These are phyloP conservation scores for Otis tarda DNA, from an alignment of 2,113 vertebrate genomes.

Conservation along the genomic window DNA sequence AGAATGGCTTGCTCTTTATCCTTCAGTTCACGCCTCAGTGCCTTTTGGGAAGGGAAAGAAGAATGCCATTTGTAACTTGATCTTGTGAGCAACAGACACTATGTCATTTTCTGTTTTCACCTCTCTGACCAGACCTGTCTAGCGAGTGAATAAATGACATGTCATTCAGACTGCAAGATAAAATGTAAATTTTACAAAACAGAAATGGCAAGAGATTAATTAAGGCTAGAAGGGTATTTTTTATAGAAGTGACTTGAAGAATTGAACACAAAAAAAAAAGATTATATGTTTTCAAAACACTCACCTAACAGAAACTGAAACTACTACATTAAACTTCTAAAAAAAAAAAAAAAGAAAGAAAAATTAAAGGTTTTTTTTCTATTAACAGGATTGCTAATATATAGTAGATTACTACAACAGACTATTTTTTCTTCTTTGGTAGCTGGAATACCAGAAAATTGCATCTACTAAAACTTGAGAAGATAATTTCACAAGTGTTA, in stretches of 20 bases:
- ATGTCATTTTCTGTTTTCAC: background rate
- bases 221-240: background rate
- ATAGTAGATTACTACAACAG: background rate
- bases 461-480: background rate
- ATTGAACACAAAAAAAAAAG: background rate
- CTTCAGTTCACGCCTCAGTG: constrained; percentile 86
- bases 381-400: background rate
- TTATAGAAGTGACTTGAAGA: background rate
- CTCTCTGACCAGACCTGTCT: background rate
- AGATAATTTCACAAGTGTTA: constrained; percentile 20
- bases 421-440: background rate
- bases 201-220: background rate
- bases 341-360: background rate
- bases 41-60: constrained; percentile 74
- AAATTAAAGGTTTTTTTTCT: background rate
- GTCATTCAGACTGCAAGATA: background rate
- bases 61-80: background rate
- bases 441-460: background rate
- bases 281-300: background rate
- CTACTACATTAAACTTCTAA: background rate
- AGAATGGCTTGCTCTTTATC: constrained; percentile 88
- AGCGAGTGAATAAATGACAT: background rate
- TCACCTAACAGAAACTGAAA: background rate
- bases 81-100: background rate
- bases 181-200: constrained; percentile 5